A percentile compares a stretch with the other conserved stretches of the same genome.
phyloP scores from a whole-genome alignment of 2,888 invertebrate genomes.

The Cyaniris semiargus region DNA sequence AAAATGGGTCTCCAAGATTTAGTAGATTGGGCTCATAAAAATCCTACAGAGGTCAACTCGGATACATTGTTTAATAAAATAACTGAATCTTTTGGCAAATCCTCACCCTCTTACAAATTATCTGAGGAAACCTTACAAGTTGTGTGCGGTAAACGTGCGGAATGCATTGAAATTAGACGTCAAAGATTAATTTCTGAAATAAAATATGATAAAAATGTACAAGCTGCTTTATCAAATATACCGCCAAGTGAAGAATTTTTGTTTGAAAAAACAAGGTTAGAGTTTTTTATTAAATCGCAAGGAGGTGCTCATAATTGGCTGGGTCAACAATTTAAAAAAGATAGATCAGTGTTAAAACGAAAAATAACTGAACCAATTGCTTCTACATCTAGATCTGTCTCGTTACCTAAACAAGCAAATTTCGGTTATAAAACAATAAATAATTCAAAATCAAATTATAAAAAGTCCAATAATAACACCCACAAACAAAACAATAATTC shows the following conservation, averaged over 20 bases:
- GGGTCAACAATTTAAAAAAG: neutral
- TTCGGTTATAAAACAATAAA: neutral
- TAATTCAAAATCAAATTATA: too few species aligned
- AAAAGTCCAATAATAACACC: too few species aligned
- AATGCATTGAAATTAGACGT: slow-evolving; percentile 1
- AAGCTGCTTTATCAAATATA: neutral
- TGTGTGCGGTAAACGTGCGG: neutral
- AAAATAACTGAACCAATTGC: neutral
- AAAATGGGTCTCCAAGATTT: too few species aligned
- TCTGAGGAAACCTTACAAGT: neutral
- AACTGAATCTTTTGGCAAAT: too few species aligned
- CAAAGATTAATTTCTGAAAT: slow-evolving; percentile 2
- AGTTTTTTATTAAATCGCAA: too few species aligned
- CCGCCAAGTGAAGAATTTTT: neutral
- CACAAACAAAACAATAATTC: too few species aligned
- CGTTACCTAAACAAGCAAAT: neutral
- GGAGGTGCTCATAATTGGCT: too few species aligned
- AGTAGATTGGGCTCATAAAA: neutral
- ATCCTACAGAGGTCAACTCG: neutral
- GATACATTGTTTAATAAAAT: neutral
- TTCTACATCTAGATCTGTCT: neutral
- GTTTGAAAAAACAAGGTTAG: neutral
- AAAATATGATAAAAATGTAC: neutral
- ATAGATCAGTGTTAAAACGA: neutral
- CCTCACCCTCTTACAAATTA: too few species aligned